Percentiles rank a stretch among this genome's conserved stretches.
Conservation (phyloP, 2,113 vertebrate genomes). For the Festucalex cinctus region DNA sequence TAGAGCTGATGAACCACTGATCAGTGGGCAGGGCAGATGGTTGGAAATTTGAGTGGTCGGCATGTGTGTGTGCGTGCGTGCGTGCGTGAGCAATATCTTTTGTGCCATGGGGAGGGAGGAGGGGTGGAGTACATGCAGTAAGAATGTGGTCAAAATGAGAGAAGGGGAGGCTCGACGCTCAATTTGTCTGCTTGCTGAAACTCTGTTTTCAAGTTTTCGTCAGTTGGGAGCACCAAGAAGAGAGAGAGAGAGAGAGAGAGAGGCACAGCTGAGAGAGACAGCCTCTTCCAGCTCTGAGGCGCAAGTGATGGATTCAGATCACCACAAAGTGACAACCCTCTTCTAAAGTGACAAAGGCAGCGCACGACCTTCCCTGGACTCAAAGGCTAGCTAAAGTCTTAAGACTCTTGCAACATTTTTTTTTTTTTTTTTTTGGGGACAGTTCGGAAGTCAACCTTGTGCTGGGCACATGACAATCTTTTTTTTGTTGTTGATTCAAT, state of each 20-base stretch:
- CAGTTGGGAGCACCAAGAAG: constrained; percentile 74
- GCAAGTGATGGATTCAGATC: constrained; percentile 69
- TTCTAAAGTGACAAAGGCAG: constrained; percentile 45
- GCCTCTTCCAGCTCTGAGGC: constrained; percentile 61
- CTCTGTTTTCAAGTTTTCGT: constrained; percentile 63
- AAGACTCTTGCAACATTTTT: constrained; percentile 11
- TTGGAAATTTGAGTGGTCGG: constrained; percentile 47
- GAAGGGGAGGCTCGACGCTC: constrained; percentile 66
- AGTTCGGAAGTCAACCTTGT: constrained; percentile 22
- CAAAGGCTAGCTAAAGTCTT: constrained; percentile 18
- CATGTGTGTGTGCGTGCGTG: constrained; percentile 4
- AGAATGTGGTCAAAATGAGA: constrained; percentile 60
- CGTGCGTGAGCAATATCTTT: constrained; percentile 61
- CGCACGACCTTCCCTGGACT: constrained; percentile 52
- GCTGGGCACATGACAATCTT: constrained; percentile 30
- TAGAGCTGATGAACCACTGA: constrained; percentile 61
- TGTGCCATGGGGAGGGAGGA: constrained; percentile 78
- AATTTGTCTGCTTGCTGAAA: constrained; percentile 66
- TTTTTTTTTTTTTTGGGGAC: constrained; percentile 22
- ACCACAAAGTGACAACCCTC: constrained; percentile 60
- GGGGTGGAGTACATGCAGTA: constrained; percentile 62
- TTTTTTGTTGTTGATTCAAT: constrained; percentile 30
- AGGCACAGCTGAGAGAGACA: constrained; percentile 71
- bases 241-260: constrained; percentile 34
- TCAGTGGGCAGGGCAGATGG: constrained; percentile 44